Percentiles rank a stretch among this genome's conserved stretches.
These are phyloP conservation scores for Aphodius granarius DNA, from an alignment of 2,888 invertebrate genomes.

Conservation along the genomic window DNA sequence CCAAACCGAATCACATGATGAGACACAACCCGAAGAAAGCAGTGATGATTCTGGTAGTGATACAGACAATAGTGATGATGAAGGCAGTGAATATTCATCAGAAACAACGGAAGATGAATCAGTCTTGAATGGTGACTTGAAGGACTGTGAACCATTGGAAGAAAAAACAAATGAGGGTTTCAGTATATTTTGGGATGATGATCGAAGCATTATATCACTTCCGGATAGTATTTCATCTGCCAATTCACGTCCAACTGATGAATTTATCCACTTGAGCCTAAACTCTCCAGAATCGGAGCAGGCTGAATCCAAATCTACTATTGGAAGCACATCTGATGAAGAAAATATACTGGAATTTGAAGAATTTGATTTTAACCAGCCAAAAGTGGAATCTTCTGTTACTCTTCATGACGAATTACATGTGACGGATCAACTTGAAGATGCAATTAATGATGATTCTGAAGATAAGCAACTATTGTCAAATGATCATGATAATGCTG, in stretches of 20 bases:
- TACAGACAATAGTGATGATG: background rate
- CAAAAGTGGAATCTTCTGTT: background rate
- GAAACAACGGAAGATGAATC: background rate
- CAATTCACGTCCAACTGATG: conserved; percentile 28
- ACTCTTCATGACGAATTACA: background rate
- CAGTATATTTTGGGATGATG: conserved; percentile 28
- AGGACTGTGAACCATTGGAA: background rate
- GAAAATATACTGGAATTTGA: background rate
- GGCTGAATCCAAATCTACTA: too few species aligned
- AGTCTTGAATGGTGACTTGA: background rate
- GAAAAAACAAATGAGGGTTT: background rate
- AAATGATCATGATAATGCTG: background rate
- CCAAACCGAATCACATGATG: background rate
- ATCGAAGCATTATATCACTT: conserved; percentile 34
- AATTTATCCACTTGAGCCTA: conserved; percentile 28
- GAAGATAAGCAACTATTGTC: background rate
- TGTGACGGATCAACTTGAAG: background rate
- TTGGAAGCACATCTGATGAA: background rate
- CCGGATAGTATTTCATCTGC: conserved; percentile 29
- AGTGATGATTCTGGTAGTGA: background rate
- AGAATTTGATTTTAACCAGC: background rate
- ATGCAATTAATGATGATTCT: background rate
- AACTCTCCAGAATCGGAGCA: background rate
- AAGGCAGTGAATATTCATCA: background rate
- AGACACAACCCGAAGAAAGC: background rate